Evolutionary conservation across 2,797 vertebrate genomes (phyloP).

Genomic region (Microctenopoma stevenorrisi): DNA sequence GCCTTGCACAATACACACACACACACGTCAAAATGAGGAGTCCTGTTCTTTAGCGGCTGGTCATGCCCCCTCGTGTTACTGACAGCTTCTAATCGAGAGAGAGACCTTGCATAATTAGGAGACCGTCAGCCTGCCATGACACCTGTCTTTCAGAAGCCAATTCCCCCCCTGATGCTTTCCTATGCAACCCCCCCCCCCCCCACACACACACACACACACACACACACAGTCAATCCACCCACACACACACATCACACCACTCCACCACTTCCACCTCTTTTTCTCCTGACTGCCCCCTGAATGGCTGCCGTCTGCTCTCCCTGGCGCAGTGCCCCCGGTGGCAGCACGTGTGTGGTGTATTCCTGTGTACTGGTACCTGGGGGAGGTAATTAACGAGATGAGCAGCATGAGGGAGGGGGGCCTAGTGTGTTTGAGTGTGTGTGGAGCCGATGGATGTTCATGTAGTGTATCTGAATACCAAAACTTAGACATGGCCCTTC

Average conservation of each 20-base stretch:
- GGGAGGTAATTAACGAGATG: constrained; percentile 82
- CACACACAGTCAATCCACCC: constrained; percentile 18
- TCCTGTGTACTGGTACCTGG: constrained; percentile 71
- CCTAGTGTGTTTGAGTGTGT: constrained; percentile 21
- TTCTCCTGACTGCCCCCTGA: constrained; percentile 66
- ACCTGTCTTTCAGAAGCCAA: constrained; percentile 69
- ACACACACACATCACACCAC: constrained; percentile 28
- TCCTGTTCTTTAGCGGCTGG: constrained; percentile 54
- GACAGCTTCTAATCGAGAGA: constrained; percentile 74
- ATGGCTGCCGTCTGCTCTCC: constrained; percentile 76
- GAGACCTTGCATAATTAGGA: constrained; percentile 78
- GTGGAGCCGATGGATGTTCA: constrained; percentile 24
- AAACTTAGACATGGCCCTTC: constrained; percentile 35
- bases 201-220: constrained; percentile 6
- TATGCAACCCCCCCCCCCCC: constrained; percentile 14
- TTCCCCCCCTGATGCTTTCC: constrained; percentile 58
- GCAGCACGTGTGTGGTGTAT: constrained; percentile 55
- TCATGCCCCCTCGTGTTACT: constrained; percentile 66
- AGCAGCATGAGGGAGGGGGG: constrained; percentile 63
- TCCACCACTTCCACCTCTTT: constrained; percentile 61
- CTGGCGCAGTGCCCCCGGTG: constrained; percentile 73
- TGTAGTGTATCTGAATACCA: constrained; percentile 35
- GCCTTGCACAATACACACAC: neutral
- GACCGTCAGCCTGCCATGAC: constrained; percentile 63
- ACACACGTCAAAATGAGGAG: constrained; percentile 32